Percentiles rank a stretch among this genome's conserved stretches.
phyloP scores from a whole-genome alignment of 1,140 invertebrate genomes.

The Araneus ventricosus region DNA sequence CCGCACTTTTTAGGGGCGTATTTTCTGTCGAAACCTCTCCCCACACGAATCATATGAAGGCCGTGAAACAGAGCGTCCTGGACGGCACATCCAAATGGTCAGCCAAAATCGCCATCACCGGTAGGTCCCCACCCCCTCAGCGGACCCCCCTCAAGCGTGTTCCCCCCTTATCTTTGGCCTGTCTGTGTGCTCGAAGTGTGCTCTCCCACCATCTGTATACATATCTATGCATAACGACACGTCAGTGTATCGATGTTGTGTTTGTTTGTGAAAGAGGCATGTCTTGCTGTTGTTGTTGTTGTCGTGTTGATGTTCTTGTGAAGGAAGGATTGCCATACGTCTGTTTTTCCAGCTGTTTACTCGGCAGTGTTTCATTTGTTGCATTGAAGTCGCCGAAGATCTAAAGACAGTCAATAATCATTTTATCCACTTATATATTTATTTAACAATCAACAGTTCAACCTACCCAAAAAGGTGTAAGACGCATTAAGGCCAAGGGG shows the following conservation, averaged over 20 bases:
- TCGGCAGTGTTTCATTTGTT: not conserved
- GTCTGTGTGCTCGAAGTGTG: slow-evolving; percentile 57
- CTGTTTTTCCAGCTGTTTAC: not conserved
- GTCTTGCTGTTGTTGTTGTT: slow-evolving; percentile 31
- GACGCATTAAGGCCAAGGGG: no score
- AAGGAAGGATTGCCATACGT: slow-evolving; percentile 50
- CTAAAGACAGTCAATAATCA: no score
- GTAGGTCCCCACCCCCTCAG: slow-evolving; percentile 81
- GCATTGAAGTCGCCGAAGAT: no score
- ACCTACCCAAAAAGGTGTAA: no score
- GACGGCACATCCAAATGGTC: slow-evolving; percentile 99
- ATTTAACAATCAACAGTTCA: no score
- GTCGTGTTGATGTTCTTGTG: slow-evolving; percentile 25
- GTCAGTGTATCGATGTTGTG: not conserved
- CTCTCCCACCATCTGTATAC: not conserved
- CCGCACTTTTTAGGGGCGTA: slow-evolving; percentile 86
- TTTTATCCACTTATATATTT: no score
- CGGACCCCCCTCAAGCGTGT: not conserved
- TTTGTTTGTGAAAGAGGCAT: slow-evolving; percentile 62
- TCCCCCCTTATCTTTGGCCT: slow-evolving; percentile 46
- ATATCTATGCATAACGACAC: slow-evolving; percentile 12
- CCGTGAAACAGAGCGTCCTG: slow-evolving; percentile 98
- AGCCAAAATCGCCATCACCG: slow-evolving; percentile 99
- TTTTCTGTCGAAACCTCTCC: slow-evolving; percentile 96
- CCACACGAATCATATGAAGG: slow-evolving; percentile 97